Evolutionary conservation across 23 tunicate species (phyloP), one percentile per base, ranked within the genome.

Genomic region (Phallusia fumigata): DNA sequence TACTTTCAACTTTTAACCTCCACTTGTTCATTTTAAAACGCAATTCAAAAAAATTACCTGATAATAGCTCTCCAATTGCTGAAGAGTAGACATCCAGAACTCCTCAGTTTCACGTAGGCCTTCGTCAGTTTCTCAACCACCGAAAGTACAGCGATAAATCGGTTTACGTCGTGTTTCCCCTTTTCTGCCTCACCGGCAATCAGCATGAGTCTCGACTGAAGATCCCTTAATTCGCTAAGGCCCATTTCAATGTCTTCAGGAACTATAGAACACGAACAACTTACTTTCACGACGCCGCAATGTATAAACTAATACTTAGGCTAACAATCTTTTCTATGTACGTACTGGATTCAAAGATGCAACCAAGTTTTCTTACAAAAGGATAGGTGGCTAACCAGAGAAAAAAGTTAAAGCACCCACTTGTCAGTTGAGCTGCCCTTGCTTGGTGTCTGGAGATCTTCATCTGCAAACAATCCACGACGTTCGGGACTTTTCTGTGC

Each of bases 121-220:
- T 85, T 85, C 12, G 88, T 51, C 18, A 85, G 74, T 35, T 45
- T 85, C 44, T 85, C 88, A 16, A 79, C 78, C 28, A 28, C 35
- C 32, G 88, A 79, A 15, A 85, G 65, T 2, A 85, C 72, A 11
- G 69, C 69, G 65, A 47, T 85, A 32, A 78, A 85, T 32, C 45
- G 45, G 22, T 30, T 69, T 11, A 85, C 83, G 49, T 85, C 88
- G 35, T 85, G 74, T 30, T 78, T 78, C 19, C 77, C 77, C 32
- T 36, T 82, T 18, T 88, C 91, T 32, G 82, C 82, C 64, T 88
- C 91, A 24, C 91, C 91, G 82, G 91, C 91, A 53, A 88, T 88
- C 82, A 88, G 64, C 91, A 82, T 88, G 18, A 88, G 36, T 28
- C 79, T 65, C 3, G 86, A 88, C 58, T 88, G 91, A 10, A 88